These are phyloP conservation scores for Trissolcus japonicus DNA, from an alignment of 2,888 invertebrate species.

Conservation along the genomic window DNA sequence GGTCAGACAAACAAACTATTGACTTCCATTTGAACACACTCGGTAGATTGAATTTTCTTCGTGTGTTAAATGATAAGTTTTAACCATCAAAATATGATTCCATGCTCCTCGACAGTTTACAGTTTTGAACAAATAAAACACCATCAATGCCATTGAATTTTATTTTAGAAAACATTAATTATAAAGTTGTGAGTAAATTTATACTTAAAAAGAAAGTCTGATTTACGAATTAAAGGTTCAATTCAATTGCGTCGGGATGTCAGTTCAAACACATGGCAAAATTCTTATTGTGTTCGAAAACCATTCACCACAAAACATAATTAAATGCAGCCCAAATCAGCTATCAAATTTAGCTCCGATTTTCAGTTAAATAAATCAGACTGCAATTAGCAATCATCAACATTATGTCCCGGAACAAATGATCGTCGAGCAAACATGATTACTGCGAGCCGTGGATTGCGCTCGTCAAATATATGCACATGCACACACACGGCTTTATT, in stretches of 20 bases:
- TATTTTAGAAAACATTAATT: too few species aligned
- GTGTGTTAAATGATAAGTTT: background rate
- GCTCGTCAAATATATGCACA: conserved; percentile 20
- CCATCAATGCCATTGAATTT: too few species aligned
- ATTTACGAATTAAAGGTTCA: too few species aligned
- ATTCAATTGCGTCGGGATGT: background rate
- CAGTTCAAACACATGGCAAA: background rate
- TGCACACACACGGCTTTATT: conserved; percentile 12
- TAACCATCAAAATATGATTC: too few species aligned
- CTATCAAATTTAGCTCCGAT: background rate
- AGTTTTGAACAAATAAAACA: too few species aligned
- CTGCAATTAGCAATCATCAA: conserved; percentile 36
- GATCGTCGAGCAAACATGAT: conserved; percentile 36
- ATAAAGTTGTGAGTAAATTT: too few species aligned
- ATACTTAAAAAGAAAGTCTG: too few species aligned
- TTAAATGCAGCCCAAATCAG: background rate
- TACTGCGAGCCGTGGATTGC: conserved; percentile 21
- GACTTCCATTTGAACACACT: conserved; percentile 31
- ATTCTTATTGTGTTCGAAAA: too few species aligned
- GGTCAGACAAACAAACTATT: conserved; percentile 56
- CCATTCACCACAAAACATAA: background rate
- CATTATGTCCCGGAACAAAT: conserved; percentile 16
- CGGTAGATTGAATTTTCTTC: conserved; percentile 34
- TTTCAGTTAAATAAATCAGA: conserved; percentile 24
- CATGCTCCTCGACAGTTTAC: too few species aligned